Evolutionary conservation across 2,888 invertebrate genomes (phyloP), one percentile per base, ranked within the genome.

Genomic region (Ecliptopera silaceata): DNA sequence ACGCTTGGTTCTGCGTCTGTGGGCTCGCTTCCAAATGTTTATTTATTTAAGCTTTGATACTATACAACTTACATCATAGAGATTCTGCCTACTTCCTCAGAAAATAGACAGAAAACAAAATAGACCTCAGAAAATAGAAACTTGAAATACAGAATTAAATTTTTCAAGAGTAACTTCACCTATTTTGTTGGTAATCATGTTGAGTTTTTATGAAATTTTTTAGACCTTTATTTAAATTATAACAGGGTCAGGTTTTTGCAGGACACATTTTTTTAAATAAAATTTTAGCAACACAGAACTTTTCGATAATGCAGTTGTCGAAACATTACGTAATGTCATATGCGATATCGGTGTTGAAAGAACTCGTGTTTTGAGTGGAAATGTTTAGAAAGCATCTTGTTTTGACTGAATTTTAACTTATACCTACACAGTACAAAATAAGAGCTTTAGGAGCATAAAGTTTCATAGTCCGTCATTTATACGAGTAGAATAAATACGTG

Each of bases 11-110:
- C 32, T 12, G 26, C 47, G 60, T 11, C 38, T 15, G 20, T 49
- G 60, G 71, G 73, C 73, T 29, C 51, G 49, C 39, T 56, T 70
- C 73, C 73, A 73, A 71, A 63, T 64, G 56, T 61, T 69, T 69
- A 59, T 69, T 65, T 64, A 31, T 41, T 55, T 55, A 34, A 22
- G 42, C 4, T 41, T 32, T 12, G 32, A 51, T 53, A 32, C 45
- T 8, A 44, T 29, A 29, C 10, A 18, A 18, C 26, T 29, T 11
- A 4, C 43, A 43, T n/a, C 42, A 22, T 22, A 41, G n/a, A 18
- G 4, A 4, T 22, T 22, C 49, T 22, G 22, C 36, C 22, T 31
- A 54, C 36, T 47, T 54, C 41, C 42, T 42, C 41, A 10, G 10
- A 20, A 20, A 20, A 20, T 3, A 20, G 20, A 4, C 2, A 20